Base-by-base conservation (phyloP, 2,888 invertebrate species). In the Flexamia atlantica region DNA sequence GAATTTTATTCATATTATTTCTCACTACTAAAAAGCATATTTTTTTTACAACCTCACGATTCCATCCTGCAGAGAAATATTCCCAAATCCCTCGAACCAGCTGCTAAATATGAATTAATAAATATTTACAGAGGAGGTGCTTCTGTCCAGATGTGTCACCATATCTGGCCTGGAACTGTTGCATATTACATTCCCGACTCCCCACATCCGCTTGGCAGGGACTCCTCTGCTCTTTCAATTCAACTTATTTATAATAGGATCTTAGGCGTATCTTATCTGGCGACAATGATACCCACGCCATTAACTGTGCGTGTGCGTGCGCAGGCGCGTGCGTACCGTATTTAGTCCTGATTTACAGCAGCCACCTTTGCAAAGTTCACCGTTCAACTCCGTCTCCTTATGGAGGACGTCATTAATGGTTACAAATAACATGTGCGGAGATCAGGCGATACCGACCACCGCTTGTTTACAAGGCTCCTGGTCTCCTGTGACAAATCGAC, bases 241-340 rank as follows among this genome's bases (percentile, higher is more conserved):
- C 79, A 53, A 57, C 79, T 79, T 79, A 79, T 79, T 79, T 79
- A 79, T 79, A 79, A 79, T 79, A 79, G 79, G 57, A 79, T 79
- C 79, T 79, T 50, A 79, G 79, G 79, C 79, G 79, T 79, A 57
- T 57, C 79, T 79, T 76, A 76, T 76, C 74, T 42, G 28, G 28
- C 57, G 79, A 79, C 79, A 79, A 79, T 79, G 79, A 32, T 53
- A 76, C 79, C 79, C 79, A 79, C 79, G 79, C 79, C 53, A 79
- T 79, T 79, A 53, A 57, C 57, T n/a, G 32, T 57, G 57, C 32
- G 79, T 79, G 32, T 76, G 36, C n/a, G 79, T 57, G 36, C 57
- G 79, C 76, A 20, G 4, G 28, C 42, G 30, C 64, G 25, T 25
- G 64, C 64, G 36, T 57, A 36, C 14, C 28, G 64, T 30, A 28